Evolutionary conservation across 53 echinoderm and acorn worm species (phyloP), one percentile per base, ranked within the genome.

Genomic region (Temnopleurus reevesii): DNA sequence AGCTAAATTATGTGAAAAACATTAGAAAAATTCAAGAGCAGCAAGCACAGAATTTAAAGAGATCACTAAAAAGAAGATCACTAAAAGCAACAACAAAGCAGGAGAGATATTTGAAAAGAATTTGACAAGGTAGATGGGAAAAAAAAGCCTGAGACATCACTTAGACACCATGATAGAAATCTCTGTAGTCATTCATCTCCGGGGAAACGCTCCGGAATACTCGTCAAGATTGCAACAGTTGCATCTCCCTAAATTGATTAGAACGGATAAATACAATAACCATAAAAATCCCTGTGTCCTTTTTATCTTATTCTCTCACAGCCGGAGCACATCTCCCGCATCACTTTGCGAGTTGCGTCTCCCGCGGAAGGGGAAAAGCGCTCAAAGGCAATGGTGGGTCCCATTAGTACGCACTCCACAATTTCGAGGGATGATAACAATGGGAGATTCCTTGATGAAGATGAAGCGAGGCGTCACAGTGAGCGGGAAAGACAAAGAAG

Each of bases 121-220:
- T 83, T 15, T 33, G 36, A 83, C 3, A 5, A 9, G 17, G 36
- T 6, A n/a, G 55, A 53, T 21, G n/a, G 21, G 6, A 35, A 34
- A n/a, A n/a, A n/a, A n/a, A 33, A 5, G 77, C 47, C 28, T 19
- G 25, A 80, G 80, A 15, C 80, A 43, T 77, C 57, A 83, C 83
- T 83, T 83, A 83, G 83, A 56, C 34, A 55, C 83, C 54, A 83
- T 23, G 83, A 83, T 83, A 33, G 83, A 83, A 81, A 83, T 83
- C 83, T 83, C 83, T 83, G 56, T 55, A 12, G 54, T 38, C 4
- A 7, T 23, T 83, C 83, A 1, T 56, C 56, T 83, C 83, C 10
- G 10, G 83, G 55, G 56, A 83, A 7, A 34, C 57, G 28, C 55
- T 36, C 1, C 12, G 54, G 53, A 46, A 45, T 83, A n/a, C 17